Base-by-base conservation (phyloP, 2,113 vertebrate species). In the Zeus faber region DNA sequence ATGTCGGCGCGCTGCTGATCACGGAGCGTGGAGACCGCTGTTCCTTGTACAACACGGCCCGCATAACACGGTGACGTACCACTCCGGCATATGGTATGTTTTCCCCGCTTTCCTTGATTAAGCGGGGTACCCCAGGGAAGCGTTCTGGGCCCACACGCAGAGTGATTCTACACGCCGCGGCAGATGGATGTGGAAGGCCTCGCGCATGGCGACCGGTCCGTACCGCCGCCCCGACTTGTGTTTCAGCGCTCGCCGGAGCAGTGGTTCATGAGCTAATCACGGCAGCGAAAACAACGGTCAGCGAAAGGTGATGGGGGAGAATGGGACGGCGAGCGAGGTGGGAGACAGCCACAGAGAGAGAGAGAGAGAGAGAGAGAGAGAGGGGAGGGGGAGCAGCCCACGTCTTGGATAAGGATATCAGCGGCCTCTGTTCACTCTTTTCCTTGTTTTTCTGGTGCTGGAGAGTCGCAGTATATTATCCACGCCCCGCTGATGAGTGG, bases 241-340 rank as follows among this genome's bases (percentile, higher is more conserved):
- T 77, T 43, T 82, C 77, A 65, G 58, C 50, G 62, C 77, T 67
- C 76, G 70, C 1, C 54, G 54, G 29, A 5, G 73, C 33, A 62
- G 72, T 66, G 64, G 62, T 79, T 83, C 60, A 79, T 64, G 78
- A 79, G 78, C 76, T 80, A 79, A 81, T 85, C 83, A 80, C 80
- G 49, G 61, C 74, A 9, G 27, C 76, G 68, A 76, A 76, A 78
- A 77, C 84, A 64, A 58, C 50, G 73, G 71, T 81, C 74, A n/a
- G 62, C 56, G 73, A 67, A n/a, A 80, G 82, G 69, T 84, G 72
- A 85, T 82, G 77, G 54, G 70, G 61, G 74, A 80, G 68, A 69
- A 70, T 72, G 63, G 75, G 49, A 64, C 49, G 55, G 24, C 11
- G 40, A 41, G n/a, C 7, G n/a, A 18, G 8, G n/a, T 17, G 40